Evolutionary conservation across 2,113 vertebrate genomes (phyloP).

Genomic region (Myrmecobius fasciatus): DNA sequence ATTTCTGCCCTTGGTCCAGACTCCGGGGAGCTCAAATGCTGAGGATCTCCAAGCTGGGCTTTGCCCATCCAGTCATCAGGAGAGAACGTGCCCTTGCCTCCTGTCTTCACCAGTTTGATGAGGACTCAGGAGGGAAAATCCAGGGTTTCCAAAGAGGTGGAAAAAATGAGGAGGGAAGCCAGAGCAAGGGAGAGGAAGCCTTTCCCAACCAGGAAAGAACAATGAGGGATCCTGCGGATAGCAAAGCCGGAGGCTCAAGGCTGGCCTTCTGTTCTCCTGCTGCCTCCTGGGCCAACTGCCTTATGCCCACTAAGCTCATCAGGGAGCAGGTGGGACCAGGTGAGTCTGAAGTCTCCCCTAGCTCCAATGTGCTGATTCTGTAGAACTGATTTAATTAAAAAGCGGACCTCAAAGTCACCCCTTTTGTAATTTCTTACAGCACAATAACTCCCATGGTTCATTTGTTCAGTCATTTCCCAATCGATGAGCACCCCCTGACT

Average conservation of each 20-base stretch:
- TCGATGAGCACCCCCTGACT: neutral
- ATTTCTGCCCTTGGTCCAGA: neutral
- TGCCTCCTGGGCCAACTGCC: neutral
- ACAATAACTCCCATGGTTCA: neutral
- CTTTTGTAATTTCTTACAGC: neutral
- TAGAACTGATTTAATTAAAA: neutral
- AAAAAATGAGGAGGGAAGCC: neutral
- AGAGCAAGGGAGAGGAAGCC: neutral
- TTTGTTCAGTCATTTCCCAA: neutral
- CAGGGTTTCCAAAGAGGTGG: neutral
- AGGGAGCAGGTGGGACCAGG: neutral
- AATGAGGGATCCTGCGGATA: too few species aligned
- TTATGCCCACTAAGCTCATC: neutral
- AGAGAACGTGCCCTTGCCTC: neutral
- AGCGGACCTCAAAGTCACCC: neutral
- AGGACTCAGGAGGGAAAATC: neutral
- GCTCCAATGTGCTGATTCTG: neutral
- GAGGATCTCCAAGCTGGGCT: neutral
- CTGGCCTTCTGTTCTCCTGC: too few species aligned
- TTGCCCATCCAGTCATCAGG: neutral
- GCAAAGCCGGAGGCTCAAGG: neutral
- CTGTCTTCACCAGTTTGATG: neutral
- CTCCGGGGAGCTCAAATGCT: neutral
- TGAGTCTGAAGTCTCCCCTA: neutral
- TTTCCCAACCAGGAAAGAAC: neutral